phyloP scores from a whole-genome alignment of 1,140 invertebrate genomes.

The Cydia amplana region DNA sequence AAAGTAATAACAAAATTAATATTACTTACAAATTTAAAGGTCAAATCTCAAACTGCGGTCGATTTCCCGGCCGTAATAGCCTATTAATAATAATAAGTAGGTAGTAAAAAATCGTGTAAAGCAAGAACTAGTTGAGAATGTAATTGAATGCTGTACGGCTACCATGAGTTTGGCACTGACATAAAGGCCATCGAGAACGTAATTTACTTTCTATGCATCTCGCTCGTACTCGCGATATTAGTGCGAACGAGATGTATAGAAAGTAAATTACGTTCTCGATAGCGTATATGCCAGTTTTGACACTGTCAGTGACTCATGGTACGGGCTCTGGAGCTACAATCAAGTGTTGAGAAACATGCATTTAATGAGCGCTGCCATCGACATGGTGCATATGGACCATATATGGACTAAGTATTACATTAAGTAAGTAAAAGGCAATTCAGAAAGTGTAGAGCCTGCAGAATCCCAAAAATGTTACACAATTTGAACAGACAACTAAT shows the following conservation, averaged over 20 bases:
- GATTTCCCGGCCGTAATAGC: not conserved
- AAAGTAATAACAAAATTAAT: not conserved
- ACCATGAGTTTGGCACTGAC: too few species aligned
- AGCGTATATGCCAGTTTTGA: too few species aligned
- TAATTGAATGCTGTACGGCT: slow-evolving; percentile 28
- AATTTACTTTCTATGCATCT: too few species aligned
- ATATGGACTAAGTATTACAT: not conserved
- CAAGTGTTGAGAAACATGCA: slow-evolving; percentile 16
- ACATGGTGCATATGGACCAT: not conserved
- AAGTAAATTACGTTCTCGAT: too few species aligned
- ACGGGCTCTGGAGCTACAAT: slow-evolving; percentile 6
- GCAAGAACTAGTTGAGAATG: slow-evolving; percentile 12
- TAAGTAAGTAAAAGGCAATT: not conserved
- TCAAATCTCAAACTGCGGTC: slow-evolving; percentile 5
- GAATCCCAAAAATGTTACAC: too few species aligned
- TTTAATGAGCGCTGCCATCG: slow-evolving; percentile 17
- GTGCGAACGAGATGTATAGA: too few species aligned
- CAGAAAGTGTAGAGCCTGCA: not conserved
- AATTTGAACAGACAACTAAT: too few species aligned
- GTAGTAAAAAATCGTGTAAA: slow-evolving; percentile 24
- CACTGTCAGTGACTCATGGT: too few species aligned
- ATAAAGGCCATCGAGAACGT: too few species aligned
- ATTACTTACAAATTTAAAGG: not conserved
- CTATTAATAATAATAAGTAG: slow-evolving; percentile 12
- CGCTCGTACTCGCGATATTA: too few species aligned